Conservation (phyloP, 2,797 vertebrate genomes). For the Neoniphon sammara region DNA sequence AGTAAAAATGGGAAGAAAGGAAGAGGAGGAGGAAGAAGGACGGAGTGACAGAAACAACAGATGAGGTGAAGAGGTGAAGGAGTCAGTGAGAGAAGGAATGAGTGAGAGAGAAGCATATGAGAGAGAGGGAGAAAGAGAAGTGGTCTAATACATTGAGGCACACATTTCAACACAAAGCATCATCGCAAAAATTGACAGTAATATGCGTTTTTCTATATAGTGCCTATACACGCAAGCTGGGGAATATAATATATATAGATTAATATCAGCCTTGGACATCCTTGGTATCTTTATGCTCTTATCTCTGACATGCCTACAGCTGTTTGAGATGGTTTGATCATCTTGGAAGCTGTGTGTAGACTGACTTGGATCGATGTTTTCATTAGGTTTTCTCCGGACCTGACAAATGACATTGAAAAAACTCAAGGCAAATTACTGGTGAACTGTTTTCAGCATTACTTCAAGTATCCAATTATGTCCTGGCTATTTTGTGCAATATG, state of each 20-base stretch:
- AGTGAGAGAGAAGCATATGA: too few relatives aligned
- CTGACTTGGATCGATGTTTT: constrained; percentile 6
- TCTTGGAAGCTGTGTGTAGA: neutral
- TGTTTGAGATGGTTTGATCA: neutral
- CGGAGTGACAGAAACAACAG: neutral
- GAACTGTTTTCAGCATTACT: constrained; percentile 7
- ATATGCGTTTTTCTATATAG: neutral
- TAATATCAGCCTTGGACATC: neutral
- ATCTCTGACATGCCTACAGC: neutral
- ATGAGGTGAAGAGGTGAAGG: constrained; percentile 11
- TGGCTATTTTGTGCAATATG: constrained; percentile 21
- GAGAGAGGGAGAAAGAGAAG: neutral
- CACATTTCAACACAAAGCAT: neutral
- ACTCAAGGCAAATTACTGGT: constrained; percentile 6
- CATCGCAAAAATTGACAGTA: neutral
- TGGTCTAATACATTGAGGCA: neutral
- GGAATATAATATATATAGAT: neutral
- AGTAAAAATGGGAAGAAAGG: neutral
- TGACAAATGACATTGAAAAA: constrained; percentile 7
- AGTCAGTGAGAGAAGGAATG: neutral
- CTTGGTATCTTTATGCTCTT: too few relatives aligned
- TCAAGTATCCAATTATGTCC: constrained; percentile 15
- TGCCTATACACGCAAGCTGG: neutral
- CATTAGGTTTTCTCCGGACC: neutral
- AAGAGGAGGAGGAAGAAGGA: neutral